Conservation (phyloP, 1,140 invertebrate genomes). For the Fragariocoptes setiger region DNA sequence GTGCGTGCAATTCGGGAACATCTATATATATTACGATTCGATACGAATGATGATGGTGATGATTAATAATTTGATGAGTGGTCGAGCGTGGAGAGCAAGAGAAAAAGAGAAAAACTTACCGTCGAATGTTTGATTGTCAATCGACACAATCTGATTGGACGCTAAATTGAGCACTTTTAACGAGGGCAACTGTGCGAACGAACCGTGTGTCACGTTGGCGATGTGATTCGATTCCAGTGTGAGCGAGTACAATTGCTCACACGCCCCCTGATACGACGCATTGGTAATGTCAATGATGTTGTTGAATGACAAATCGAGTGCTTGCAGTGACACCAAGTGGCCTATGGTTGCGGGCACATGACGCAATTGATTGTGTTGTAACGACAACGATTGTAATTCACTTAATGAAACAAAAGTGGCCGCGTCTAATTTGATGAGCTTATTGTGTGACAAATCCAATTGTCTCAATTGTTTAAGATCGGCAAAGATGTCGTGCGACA, state of each 20-base stretch:
- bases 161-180: conserved; percentile 61
- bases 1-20: conserved; percentile 42
- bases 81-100: too few relatives aligned
- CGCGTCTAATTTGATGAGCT: conserved; percentile 39
- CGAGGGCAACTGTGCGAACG: conserved; percentile 38
- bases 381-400: conserved; percentile 42
- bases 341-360: conserved; percentile 36
- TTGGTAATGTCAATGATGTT: conserved; percentile 31
- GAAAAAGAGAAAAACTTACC: neutral
- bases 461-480: conserved; percentile 53
- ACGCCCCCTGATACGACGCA: conserved; percentile 43
- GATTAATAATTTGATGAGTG: too few relatives aligned
- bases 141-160: conserved; percentile 39
- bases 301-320: conserved; percentile 47
- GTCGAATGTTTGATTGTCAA: conserved; percentile 49
- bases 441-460: conserved; percentile 50
- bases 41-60: too few relatives aligned
- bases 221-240: conserved; percentile 55
- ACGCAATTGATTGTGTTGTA: conserved; percentile 39
- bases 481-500: conserved; percentile 43
- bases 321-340: conserved; percentile 36
- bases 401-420: conserved; percentile 46
- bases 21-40: too few relatives aligned
- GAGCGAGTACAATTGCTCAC: conserved; percentile 35
- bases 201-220: conserved; percentile 41